Conservation (phyloP, 2,888 invertebrate genomes). For the Coelopa pilipes region DNA sequence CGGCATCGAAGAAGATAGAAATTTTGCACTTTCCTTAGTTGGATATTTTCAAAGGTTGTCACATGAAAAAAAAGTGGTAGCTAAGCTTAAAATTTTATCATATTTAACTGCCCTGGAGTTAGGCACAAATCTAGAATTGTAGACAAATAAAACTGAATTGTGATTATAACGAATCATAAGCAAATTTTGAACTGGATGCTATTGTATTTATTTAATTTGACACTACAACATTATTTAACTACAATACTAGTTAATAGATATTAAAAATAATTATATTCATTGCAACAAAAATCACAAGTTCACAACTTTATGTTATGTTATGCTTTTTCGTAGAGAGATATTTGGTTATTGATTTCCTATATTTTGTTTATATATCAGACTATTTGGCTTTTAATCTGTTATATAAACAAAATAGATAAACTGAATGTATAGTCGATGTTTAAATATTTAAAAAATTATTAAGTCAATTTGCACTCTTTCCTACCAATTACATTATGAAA, state of each 20-base stretch:
- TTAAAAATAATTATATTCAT: conserved; percentile 31
- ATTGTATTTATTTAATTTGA: too few relatives aligned
- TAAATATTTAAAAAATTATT: too few relatives aligned
- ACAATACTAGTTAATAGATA: not conserved
- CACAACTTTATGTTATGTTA: conserved; percentile 28
- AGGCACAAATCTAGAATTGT: conserved; percentile 30
- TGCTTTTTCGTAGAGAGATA: not conserved
- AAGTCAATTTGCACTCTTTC: too few relatives aligned
- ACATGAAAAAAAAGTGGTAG: conserved; percentile 45
- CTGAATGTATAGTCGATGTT: too few relatives aligned
- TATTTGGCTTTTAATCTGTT: too few relatives aligned
- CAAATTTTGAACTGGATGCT: too few relatives aligned
- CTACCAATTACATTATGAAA: too few relatives aligned
- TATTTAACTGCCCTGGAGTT: conserved; percentile 52
- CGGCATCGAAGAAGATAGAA: conserved; percentile 43
- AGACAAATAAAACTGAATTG: conserved; percentile 13
- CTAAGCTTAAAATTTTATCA: conserved; percentile 52
- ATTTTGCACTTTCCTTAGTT: conserved; percentile 52
- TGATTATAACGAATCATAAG: not conserved
- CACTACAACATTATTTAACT: too few relatives aligned
- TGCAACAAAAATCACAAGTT: conserved; percentile 33
- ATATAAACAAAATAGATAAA: too few relatives aligned
- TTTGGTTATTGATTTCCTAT: not conserved
- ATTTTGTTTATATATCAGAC: not conserved
- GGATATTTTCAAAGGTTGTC: conserved; percentile 51